Percentiles rank a stretch among this genome's conserved stretches.
phyloP scores from a whole-genome alignment of 2,797 vertebrate species.

The Mormyrops attenuatus region DNA sequence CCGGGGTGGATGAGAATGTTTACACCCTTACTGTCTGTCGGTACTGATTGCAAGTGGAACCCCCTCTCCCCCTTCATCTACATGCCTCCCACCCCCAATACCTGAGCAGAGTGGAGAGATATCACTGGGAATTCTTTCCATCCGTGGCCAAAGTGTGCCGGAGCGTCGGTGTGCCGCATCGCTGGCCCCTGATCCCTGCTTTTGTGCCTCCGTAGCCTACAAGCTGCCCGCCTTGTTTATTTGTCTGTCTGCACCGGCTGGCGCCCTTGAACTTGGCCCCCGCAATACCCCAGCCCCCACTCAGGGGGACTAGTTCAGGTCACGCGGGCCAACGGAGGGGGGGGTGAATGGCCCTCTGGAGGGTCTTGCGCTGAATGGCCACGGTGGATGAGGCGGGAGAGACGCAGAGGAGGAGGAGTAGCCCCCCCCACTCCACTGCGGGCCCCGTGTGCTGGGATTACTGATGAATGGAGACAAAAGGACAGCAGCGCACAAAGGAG shows the following conservation, averaged over 20 bases:
- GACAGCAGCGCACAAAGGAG: constrained; percentile 55
- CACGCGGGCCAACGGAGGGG: constrained; percentile 29
- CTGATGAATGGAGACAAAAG: constrained; percentile 47
- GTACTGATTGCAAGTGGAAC: not conserved
- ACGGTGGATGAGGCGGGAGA: not conserved
- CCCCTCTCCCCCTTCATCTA: constrained; percentile 29
- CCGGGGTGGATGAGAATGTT: not conserved
- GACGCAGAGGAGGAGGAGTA: not conserved
- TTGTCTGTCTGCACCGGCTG: constrained; percentile 54
- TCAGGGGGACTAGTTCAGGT: constrained; percentile 26
- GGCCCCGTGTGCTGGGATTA: constrained; percentile 56
- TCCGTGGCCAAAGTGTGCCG: constrained; percentile 68
- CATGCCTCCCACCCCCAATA: constrained; percentile 21
- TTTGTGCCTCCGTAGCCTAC: constrained; percentile 67
- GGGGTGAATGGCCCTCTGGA: constrained; percentile 43
- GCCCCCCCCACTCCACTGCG: constrained; percentile 32
- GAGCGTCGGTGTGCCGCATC: constrained; percentile 68
- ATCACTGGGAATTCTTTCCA: constrained; percentile 57
- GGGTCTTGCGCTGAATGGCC: constrained; percentile 39
- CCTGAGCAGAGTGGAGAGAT: constrained; percentile 33
- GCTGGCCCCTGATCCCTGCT: constrained; percentile 62
- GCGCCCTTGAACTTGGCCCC: constrained; percentile 70
- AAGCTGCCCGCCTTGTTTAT: constrained; percentile 69
- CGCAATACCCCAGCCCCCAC: constrained; percentile 23
- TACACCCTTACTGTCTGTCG: not conserved